Base-by-base conservation (phyloP, 2,888 invertebrate genomes). In the Cantharis rustica region DNA sequence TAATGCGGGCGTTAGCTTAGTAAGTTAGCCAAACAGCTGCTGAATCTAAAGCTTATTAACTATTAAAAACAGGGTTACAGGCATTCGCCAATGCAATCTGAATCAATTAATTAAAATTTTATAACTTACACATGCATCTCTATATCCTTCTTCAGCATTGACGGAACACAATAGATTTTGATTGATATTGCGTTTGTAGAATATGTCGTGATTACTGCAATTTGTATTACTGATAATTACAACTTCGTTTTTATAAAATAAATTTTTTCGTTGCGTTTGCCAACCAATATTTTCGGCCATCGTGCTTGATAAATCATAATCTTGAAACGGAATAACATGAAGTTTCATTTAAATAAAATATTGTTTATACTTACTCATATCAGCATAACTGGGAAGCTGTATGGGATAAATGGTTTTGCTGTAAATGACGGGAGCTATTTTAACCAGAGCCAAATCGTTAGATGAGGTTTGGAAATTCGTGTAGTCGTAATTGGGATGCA, bases 351-450 rank as follows among this genome's bases (percentile, higher is more conserved):
- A 7, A n/a, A 47, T n/a, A n/a, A n/a, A 5, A n/a, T 47, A n/a
- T 64, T 16, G 16, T 13, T 16, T 27, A 61, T 73, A 69, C 73
- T 75, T 72, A 80, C 80, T 74, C 70, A 74, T 75, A 26, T 79
- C 74, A 3, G 31, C 75, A 17, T 72, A n/a, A 10, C 27, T 69
- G 11, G 80, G 80, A 16, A 80, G 69, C 27, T 79, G 73, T 10
- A 80, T 77, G 5, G 80, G 80, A 75, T 79, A 80, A 31, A 80
- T 80, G 3, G 78, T 79, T 66, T 78, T 80, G 16, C 69, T 80
- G 66, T 80, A 80, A 13, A 15, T 16, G 2, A 80, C 76, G 4
- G 76, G 77, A 17, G 16, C 13, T 26, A 80, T 69, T 71, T 69
- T 73, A 3, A 80, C 10, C 3, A 80, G 69, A 3, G 73, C 80